Conservation (phyloP, 2,113 vertebrate genomes). For the Marmota monax region DNA sequence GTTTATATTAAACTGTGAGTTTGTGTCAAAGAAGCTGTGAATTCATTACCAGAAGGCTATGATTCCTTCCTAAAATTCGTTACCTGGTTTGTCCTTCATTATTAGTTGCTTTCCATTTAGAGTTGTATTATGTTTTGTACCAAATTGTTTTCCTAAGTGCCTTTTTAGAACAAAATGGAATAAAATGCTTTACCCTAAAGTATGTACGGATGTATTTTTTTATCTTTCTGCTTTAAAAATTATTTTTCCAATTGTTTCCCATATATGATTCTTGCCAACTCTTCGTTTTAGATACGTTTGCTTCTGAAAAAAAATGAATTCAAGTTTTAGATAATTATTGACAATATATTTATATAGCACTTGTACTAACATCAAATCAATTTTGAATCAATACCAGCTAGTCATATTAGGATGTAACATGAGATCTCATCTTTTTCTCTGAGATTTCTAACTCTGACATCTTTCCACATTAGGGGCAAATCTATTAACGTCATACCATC, state of each 20-base stretch:
- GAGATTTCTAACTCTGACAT: not conserved
- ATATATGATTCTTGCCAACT: not conserved
- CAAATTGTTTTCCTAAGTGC: not conserved
- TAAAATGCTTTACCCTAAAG: not conserved
- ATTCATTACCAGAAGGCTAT: constrained; percentile 67
- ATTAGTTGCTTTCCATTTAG: not conserved
- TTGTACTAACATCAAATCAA: constrained; percentile 29
- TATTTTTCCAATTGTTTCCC: not conserved
- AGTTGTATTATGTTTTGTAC: not conserved
- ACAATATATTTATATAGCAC: not conserved
- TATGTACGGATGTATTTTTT: not conserved
- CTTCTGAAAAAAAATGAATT: not conserved
- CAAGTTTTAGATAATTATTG: constrained; percentile 1
- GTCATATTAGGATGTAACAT: not conserved
- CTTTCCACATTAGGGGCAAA: not conserved
- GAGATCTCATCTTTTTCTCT: not conserved
- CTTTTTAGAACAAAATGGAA: not conserved
- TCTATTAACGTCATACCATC: constrained; percentile 56
- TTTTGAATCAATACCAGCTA: constrained; percentile 3
- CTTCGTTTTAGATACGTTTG: not conserved
- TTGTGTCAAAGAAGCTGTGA: constrained; percentile 78
- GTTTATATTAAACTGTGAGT: constrained; percentile 75
- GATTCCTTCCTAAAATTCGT: constrained; percentile 49
- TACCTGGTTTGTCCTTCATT: constrained; percentile 52
- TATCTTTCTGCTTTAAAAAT: constrained; percentile 2